phyloP scores from a whole-genome alignment of 2,797 vertebrate genomes.

The Peromyscus aztecus region DNA sequence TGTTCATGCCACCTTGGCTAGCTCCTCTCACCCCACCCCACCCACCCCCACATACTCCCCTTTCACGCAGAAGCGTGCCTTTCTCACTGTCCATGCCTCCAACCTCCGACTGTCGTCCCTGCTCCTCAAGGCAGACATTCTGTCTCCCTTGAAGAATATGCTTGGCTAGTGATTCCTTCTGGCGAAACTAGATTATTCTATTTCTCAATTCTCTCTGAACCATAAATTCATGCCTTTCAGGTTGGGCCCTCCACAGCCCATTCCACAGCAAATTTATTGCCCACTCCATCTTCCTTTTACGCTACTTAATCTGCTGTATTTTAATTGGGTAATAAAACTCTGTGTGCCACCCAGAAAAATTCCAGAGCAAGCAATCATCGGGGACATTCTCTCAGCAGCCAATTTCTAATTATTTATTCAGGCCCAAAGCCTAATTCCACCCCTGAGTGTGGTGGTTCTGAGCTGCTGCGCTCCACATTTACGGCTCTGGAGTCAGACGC shows the following conservation, averaged over 20 bases:
- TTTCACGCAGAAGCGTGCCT: not conserved
- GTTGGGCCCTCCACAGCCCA: conserved; percentile 69
- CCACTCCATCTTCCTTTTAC: conserved; percentile 74
- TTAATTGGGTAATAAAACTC: conserved; percentile 86
- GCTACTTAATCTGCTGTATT: conserved; percentile 82
- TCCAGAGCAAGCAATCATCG: conserved; percentile 81
- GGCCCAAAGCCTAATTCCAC: conserved; percentile 77
- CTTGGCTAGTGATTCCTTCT: conserved; percentile 63
- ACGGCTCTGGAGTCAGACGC: not conserved
- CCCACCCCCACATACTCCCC: not conserved
- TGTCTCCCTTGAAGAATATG: conserved; percentile 48
- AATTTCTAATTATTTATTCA: conserved; percentile 84
- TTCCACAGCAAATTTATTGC: conserved; percentile 79
- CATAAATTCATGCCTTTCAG: conserved; percentile 73
- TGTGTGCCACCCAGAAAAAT: conserved; percentile 83
- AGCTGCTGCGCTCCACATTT: not conserved
- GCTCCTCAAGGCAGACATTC: not conserved
- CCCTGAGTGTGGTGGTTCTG: conserved; percentile 64
- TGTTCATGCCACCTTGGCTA: not conserved
- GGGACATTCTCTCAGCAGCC: conserved; percentile 82
- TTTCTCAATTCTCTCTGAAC: conserved; percentile 69
- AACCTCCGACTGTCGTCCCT: not conserved
- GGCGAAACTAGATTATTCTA: conserved; percentile 50
- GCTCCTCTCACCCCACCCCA: not conserved
- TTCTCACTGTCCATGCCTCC: not conserved